Conservation (phyloP, 2,888 invertebrate genomes). For the Phengaris alcon region DNA sequence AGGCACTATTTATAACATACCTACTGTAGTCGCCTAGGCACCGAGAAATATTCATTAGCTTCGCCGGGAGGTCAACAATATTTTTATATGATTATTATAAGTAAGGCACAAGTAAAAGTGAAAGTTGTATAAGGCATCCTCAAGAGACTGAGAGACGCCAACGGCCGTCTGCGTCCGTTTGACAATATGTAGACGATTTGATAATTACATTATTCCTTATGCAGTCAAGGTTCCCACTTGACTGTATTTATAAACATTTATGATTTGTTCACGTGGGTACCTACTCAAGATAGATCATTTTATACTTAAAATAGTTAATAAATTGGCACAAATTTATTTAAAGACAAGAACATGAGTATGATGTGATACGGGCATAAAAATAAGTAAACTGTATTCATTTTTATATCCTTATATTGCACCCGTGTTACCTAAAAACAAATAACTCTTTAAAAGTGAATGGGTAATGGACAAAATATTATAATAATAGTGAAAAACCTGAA, state of each 20-base stretch:
- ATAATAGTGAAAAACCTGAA: not conserved
- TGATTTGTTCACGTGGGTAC: not conserved
- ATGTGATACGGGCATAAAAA: too few relatives aligned
- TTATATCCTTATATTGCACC: too few relatives aligned
- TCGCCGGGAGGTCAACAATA: conserved; percentile 58
- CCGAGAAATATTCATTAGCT: conserved; percentile 64
- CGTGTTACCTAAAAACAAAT: too few relatives aligned
- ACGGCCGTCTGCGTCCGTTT: not conserved
- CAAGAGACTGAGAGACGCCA: not conserved
- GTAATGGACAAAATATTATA: too few relatives aligned
- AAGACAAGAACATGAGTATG: not conserved
- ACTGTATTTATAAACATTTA: not conserved
- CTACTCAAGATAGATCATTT: not conserved
- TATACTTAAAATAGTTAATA: too few relatives aligned
- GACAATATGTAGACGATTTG: not conserved
- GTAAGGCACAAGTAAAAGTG: conserved; percentile 1
- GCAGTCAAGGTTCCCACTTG: not conserved
- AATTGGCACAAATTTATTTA: not conserved
- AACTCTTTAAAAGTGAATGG: too few relatives aligned
- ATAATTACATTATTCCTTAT: not conserved
- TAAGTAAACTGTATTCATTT: too few relatives aligned
- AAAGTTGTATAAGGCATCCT: not conserved
- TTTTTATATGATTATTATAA: conserved; percentile 45
- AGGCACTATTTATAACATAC: conserved; percentile 54
- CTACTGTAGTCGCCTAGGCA: conserved; percentile 52